Evolutionary conservation across 2,113 vertebrate species (phyloP).

Genomic region (Sprattus sprattus): DNA sequence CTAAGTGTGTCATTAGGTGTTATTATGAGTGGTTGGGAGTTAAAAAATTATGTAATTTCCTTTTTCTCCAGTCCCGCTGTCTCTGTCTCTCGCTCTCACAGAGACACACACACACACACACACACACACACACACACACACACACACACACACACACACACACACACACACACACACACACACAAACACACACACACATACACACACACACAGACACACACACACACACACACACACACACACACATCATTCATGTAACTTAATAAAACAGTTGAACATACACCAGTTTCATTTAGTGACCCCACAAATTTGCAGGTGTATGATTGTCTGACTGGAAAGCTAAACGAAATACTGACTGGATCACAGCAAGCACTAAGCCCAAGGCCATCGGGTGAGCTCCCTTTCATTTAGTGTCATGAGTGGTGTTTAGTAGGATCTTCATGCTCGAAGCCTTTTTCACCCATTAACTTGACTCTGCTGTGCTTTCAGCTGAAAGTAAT

Average conservation of each 20-base stretch:
- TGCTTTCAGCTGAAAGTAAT: background rate
- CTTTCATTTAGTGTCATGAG: background rate
- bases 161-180: too few relatives aligned
- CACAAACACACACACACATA: too few relatives aligned
- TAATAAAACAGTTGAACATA: too few relatives aligned
- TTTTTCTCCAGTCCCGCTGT: background rate
- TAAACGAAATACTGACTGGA: too few relatives aligned
- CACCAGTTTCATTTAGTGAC: too few relatives aligned
- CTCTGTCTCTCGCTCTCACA: background rate
- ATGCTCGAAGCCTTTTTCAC: background rate
- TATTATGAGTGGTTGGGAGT: conserved; percentile 1
- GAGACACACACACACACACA: background rate
- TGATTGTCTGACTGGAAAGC: too few relatives aligned
- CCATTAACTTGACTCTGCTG: background rate
- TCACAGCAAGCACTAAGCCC: too few relatives aligned
- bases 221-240: too few relatives aligned
- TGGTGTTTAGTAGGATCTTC: background rate
- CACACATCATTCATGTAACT: too few relatives aligned
- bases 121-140: background rate
- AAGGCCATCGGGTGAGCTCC: background rate
- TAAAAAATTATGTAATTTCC: conserved; percentile 12
- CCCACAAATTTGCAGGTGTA: too few relatives aligned
- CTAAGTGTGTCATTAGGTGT: conserved; percentile 17
- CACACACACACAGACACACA: too few relatives aligned
- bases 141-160: too few relatives aligned